Conservation (phyloP, 2,797 vertebrate genomes). For the Phataginus tetradactyla region DNA sequence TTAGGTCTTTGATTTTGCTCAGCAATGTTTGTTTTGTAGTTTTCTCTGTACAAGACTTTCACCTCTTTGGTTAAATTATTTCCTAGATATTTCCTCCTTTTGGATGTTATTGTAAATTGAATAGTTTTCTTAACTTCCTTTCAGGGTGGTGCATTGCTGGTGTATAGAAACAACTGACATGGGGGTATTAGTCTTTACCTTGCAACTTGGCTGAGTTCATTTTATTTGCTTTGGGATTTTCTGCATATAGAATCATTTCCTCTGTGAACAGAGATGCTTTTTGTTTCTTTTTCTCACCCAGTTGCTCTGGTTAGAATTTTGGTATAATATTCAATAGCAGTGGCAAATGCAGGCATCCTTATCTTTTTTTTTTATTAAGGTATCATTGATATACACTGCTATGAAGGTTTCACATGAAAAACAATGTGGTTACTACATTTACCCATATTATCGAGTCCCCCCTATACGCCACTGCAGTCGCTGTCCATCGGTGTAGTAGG, state of each 20-base stretch:
- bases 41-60: background rate
- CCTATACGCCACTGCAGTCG: too few relatives aligned
- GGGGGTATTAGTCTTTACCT: background rate
- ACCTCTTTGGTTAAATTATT: constrained; percentile 15
- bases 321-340: background rate
- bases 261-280: background rate
- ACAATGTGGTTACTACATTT: too few relatives aligned
- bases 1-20: background rate
- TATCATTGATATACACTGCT: too few relatives aligned
- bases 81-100: background rate
- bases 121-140: constrained; percentile 35
- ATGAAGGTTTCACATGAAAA: too few relatives aligned
- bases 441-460: too few relatives aligned
- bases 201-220: background rate
- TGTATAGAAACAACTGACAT: background rate
- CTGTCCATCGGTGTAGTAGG: too few relatives aligned
- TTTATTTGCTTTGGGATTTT: constrained; percentile 1
- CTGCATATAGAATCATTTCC: background rate
- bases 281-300: constrained; percentile 12
- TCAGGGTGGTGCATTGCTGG: background rate
- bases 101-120: background rate
- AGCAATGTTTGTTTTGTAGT: background rate
- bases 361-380: background rate
- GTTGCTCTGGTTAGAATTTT: background rate
- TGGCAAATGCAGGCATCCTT: background rate